Conservation (phyloP, 2,797 vertebrate species). For the Chaenodraco wilsoni region DNA sequence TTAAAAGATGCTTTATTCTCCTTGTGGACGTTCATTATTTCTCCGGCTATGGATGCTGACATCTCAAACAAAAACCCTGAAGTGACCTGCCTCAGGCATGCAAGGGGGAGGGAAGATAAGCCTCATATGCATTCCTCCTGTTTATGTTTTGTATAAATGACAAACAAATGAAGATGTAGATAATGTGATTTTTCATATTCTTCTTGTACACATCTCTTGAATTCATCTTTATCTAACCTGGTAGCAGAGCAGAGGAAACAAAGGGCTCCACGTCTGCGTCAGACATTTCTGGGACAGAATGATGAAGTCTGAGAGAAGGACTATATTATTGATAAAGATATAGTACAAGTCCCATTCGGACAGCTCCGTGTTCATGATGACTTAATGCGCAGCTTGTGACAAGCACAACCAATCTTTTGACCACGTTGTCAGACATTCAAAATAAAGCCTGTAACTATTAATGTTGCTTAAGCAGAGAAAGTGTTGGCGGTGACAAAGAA, state of each 20-base stretch:
- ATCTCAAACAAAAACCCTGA: slow-evolving; percentile 69
- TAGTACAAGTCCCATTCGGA: slow-evolving; percentile 58
- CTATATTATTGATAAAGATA: slow-evolving; percentile 78
- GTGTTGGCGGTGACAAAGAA: slow-evolving; percentile 50
- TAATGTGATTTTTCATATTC: slow-evolving; percentile 16
- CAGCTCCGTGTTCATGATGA: slow-evolving; percentile 57
- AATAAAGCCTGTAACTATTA: slow-evolving; percentile 78
- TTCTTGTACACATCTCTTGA: slow-evolving; percentile 24
- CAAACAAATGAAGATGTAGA: slow-evolving; percentile 21
- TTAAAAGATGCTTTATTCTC: slow-evolving; percentile 76
- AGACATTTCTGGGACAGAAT: slow-evolving; percentile 65
- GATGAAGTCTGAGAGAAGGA: slow-evolving; percentile 49
- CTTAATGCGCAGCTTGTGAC: slow-evolving; percentile 72
- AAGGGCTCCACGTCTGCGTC: slow-evolving; percentile 18
- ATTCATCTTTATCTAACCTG: slow-evolving; percentile 25
- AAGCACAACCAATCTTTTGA: slow-evolving; percentile 59
- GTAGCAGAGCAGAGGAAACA: slow-evolving; percentile 17
- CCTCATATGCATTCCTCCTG: slow-evolving; percentile 14
- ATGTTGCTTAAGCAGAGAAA: slow-evolving; percentile 68
- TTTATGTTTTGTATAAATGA: slow-evolving; percentile 32
- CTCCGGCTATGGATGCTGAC: slow-evolving; percentile 70
- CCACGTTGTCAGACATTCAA: slow-evolving; percentile 54
- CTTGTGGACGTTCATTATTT: slow-evolving; percentile 79
- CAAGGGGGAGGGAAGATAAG: slow-evolving; percentile 56
- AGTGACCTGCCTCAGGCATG: slow-evolving; percentile 64